These are phyloP conservation scores for Setophaga coronata DNA, from an alignment of 2,113 vertebrate genomes.

Conservation along the genomic window DNA sequence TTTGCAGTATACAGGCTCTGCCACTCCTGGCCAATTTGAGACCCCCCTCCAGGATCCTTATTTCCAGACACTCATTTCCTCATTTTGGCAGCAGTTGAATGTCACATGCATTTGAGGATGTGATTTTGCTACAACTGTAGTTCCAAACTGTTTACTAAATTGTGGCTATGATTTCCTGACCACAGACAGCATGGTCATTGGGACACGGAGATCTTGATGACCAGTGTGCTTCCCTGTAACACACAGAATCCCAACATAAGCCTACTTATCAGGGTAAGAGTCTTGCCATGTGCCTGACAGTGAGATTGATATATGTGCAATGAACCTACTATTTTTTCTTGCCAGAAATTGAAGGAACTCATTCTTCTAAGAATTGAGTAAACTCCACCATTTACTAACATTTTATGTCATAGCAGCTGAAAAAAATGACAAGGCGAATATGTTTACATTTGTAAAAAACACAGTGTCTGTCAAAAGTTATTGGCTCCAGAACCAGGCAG, in stretches of 20 bases:
- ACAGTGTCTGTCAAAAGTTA: not conserved
- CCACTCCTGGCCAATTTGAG: not conserved
- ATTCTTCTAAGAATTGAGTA: not conserved
- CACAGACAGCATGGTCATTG: not conserved
- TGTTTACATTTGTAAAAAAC: fast-evolving
- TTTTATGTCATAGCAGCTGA: not conserved
- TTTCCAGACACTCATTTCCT: not conserved
- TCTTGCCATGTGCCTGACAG: no score
- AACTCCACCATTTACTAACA: not conserved
- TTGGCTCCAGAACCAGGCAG: not conserved
- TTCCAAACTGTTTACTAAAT: not conserved
- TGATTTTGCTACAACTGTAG: fast-evolving
- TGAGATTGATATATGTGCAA: not conserved
- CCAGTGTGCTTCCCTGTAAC: not conserved
- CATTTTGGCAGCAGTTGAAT: not conserved
- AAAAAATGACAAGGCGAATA: not conserved
- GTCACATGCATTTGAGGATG: not conserved
- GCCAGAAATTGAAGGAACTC: not conserved
- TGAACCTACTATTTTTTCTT: not conserved
- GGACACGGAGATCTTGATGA: not conserved
- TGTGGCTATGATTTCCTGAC: not conserved
- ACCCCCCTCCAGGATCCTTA: not conserved
- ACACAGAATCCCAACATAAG: not conserved
- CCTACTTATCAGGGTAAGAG: not conserved
- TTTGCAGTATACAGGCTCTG: fast-evolving